Base-by-base conservation (phyloP, 2,888 invertebrate genomes). In the Sturmia bella region DNA sequence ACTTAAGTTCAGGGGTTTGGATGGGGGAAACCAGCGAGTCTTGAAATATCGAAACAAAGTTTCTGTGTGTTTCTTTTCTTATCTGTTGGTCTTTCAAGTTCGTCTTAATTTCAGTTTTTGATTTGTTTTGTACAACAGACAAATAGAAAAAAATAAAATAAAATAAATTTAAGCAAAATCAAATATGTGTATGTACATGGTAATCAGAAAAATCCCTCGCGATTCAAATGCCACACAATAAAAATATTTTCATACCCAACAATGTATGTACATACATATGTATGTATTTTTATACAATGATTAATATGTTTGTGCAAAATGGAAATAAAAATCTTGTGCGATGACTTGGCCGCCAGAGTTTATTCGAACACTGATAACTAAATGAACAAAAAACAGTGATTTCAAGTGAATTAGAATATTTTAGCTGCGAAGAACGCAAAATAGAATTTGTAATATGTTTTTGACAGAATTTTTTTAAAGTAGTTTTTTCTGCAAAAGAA, bases 351-450 rank as follows among this genome's bases (percentile, higher is more conserved):
- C 21, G 24, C 52, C 12, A 66, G 41, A 52, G 66, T 54, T 41
- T 50, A 52, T 13, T 41, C 59, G 59, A 61, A 39, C 39, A 72
- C 24, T 61, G 59, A 61, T 59, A 61, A 59, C 15, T 19, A 12
- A 17, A 21, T n/a, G 15, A 13, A 70, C 13, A 32, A 11, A 32
- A 11, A 54, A 15, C 6, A 2, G 1, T 32, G 13, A n/a, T 13
- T 45, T 27, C 43, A 32, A 32, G 32, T n/a, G n/a, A 50, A 21
- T 7, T 17, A 11, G 11, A 15, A 45, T n/a, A 21, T 12, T 15
- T 48, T 7, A 7, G 32, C 32, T 3, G 32, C 32, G 3, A 32
- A 3, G 7, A 32, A 32, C 32, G 27, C 3, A 27, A 32, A 7
- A 32, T 1, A 32, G 32, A 7, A 32, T 6, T 7, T n/a, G n/a